These are phyloP conservation scores for Hemithea aestivaria DNA, from an alignment of 2,888 invertebrate genomes.

Conservation along the genomic window DNA sequence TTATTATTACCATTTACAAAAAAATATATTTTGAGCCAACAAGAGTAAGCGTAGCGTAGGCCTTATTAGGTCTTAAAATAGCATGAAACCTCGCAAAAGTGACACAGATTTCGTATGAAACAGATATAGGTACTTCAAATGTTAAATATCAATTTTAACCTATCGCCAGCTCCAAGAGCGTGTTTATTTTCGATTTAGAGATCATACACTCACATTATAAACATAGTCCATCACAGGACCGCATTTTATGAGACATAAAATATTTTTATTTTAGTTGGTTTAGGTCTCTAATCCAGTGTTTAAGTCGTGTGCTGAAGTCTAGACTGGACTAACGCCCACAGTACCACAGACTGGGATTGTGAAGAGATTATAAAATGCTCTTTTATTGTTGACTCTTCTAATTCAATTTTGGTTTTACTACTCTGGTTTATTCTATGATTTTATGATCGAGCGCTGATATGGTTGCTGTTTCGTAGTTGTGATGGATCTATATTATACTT, in stretches of 20 bases:
- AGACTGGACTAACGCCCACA: conserved; percentile 26
- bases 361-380: conserved; percentile 16
- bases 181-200: conserved; percentile 8
- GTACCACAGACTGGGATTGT: conserved; percentile 1
- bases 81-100: too few species aligned
- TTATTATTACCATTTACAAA: too few species aligned
- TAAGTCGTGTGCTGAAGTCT: conserved; percentile 34
- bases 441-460: too few species aligned
- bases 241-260: conserved; percentile 22
- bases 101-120: too few species aligned
- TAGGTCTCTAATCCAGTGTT: conserved; percentile 28
- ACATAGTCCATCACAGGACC: conserved; percentile 10
- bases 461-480: too few species aligned
- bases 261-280: conserved; percentile 25
- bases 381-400: conserved; percentile 22
- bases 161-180: too few species aligned
- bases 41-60: too few species aligned
- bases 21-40: too few species aligned
- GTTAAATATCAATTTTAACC: too few species aligned
- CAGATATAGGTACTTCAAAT: too few species aligned
- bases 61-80: too few species aligned
- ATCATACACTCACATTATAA: conserved; percentile 9
- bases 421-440: conserved; percentile 1
- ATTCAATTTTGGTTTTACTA: conserved; percentile 17
- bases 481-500: too few species aligned